phyloP scores from a whole-genome alignment of 2,888 invertebrate species.

The Celastrina argiolus region DNA sequence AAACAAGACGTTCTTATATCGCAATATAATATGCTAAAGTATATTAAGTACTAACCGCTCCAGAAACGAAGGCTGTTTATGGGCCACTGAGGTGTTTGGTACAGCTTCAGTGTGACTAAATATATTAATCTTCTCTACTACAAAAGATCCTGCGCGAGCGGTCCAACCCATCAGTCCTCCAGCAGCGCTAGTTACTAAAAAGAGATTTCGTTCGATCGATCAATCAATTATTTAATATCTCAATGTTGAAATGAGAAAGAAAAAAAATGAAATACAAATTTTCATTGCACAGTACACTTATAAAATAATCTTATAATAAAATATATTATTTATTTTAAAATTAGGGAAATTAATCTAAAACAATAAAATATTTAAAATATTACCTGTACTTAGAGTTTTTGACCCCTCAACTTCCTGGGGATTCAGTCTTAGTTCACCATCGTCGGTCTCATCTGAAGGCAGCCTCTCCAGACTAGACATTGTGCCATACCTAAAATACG shows the following conservation, averaged over 20 bases:
- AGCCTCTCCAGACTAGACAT: constrained; percentile 85
- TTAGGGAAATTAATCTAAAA: not conserved
- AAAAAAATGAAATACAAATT: too few species aligned
- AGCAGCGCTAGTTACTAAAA: constrained; percentile 53
- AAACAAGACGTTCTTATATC: too few species aligned
- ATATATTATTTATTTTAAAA: too few species aligned
- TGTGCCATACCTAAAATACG: constrained; percentile 78
- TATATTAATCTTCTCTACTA: constrained; percentile 87
- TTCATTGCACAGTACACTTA: too few species aligned
- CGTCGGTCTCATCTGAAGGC: constrained; percentile 80
- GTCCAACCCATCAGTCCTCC: constrained; percentile 85
- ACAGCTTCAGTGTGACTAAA: constrained; percentile 72
- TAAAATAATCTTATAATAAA: too few species aligned
- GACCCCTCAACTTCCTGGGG: constrained; percentile 56
- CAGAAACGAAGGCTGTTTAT: constrained; percentile 71
- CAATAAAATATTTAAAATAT: not conserved
- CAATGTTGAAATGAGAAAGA: too few species aligned
- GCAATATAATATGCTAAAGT: not conserved
- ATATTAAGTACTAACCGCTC: constrained; percentile 54
- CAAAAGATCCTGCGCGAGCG: constrained; percentile 87
- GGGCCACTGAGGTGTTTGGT: constrained; percentile 61
- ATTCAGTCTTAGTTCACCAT: constrained; percentile 73
- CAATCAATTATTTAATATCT: too few species aligned
- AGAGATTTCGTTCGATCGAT: not conserved
- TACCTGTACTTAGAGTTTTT: constrained; percentile 41